Evolutionary conservation across 2,888 invertebrate genomes (phyloP), one percentile per base, ranked within the genome.

Genomic region (Criorhina ranunculi): DNA sequence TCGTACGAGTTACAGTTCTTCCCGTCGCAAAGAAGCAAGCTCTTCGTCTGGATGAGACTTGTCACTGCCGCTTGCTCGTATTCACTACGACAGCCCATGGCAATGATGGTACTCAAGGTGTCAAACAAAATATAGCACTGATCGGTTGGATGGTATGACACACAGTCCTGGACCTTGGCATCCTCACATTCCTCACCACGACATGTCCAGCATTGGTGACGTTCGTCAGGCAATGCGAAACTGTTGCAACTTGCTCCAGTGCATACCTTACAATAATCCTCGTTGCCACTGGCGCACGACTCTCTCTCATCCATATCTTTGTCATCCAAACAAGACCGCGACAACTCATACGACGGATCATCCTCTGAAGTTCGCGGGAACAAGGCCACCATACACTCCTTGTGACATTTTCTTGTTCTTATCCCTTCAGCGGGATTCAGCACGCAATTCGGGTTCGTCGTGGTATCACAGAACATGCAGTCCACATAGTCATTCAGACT

Each of bases 51-150:
- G 0, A 91, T 64, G 33, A 91, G 59, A 5, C 87, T 88, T 0
- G 77, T 51, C 19, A 89, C 55, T 5, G 87, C 86, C 29, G 87
- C 83, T 0, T 69, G 82, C 33, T 89, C 89, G 12, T 89, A 89
- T 37, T 90, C 89, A 64, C 91, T 91, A 49, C 88, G 88, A 42
- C 91, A 91, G n/a, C 91, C 91, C 89, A 90, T 88, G 4, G 62
- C 78, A 3, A 87, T 44, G 1, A 91, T 6, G 5, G 70, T 62
- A 11, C 67, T 87, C 7, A 73, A 57, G 0, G 82, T 73, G 3
- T 89, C 87, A 40, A 86, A 90, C 5, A 89, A 87, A 1, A 87
- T 69, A 9, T 89, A 90, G 70, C 91, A 91, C 42, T 90, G 88
- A 42, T 91, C 90, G 0, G 87, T 66, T 2, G 88, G 70, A 35